A percentile compares a stretch with the other conserved stretches of the same genome.
Evolutionary conservation across 2,797 vertebrate genomes (phyloP).

Genomic region (Kryptolebias ocellatus): DNA sequence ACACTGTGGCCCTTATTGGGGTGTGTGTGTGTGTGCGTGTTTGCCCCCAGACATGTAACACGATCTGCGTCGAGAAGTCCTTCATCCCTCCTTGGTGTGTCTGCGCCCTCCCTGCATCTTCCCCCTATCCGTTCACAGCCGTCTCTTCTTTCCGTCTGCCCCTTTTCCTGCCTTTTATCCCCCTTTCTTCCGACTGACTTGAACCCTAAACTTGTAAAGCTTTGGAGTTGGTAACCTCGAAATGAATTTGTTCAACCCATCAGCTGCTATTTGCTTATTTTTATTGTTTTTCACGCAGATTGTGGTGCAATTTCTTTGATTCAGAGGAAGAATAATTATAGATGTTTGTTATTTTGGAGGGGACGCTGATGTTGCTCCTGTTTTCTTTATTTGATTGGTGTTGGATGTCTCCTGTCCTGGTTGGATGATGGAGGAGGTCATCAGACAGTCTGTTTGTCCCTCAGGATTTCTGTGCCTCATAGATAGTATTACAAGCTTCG

Average conservation of each 20-base stretch:
- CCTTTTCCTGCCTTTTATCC: slow-evolving; percentile 35
- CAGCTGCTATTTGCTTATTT: neutral
- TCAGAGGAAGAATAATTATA: slow-evolving; percentile 18
- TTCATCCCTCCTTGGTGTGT: slow-evolving; percentile 60
- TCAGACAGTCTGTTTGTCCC: slow-evolving; percentile 48
- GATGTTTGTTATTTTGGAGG: no score
- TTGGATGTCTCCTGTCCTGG: slow-evolving; percentile 41
- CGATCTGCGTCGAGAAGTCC: slow-evolving; percentile 65
- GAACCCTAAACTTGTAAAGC: slow-evolving; percentile 18
- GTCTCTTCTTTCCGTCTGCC: slow-evolving; percentile 52
- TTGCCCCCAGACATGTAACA: slow-evolving; percentile 62
- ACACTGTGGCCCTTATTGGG: slow-evolving; percentile 59
- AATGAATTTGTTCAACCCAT: slow-evolving; percentile 17
- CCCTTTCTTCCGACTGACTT: neutral
- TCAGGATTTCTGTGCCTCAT: slow-evolving; percentile 53
- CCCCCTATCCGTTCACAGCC: slow-evolving; percentile 36
- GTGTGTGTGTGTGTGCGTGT: slow-evolving; percentile 28
- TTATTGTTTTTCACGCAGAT: slow-evolving; percentile 4
- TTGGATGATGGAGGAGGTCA: slow-evolving; percentile 46
- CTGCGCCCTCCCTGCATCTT: slow-evolving; percentile 45
- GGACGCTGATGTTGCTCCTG: slow-evolving; percentile 45
- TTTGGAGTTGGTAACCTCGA: slow-evolving; percentile 12
- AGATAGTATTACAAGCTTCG: slow-evolving; percentile 54
- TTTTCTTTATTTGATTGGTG: slow-evolving; percentile 61
- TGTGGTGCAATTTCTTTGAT: slow-evolving; percentile 52